Conservation (phyloP, 2,888 invertebrate genomes). For the Aphodius sticticus region DNA sequence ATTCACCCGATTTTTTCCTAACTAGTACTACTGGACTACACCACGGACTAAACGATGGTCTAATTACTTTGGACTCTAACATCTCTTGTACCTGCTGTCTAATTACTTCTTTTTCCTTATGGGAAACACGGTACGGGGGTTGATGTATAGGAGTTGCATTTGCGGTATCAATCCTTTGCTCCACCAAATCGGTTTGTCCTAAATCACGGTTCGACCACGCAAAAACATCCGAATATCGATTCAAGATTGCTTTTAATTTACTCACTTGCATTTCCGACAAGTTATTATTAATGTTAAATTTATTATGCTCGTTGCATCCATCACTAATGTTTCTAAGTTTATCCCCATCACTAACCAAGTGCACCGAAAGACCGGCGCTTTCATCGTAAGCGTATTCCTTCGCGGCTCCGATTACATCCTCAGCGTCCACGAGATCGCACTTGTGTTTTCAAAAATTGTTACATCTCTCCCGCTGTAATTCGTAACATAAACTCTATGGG, state of each 20-base stretch:
- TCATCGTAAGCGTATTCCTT: not conserved
- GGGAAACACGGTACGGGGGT: constrained; percentile 22
- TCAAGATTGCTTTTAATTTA: not conserved
- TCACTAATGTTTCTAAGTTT: not conserved
- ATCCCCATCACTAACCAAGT: not conserved
- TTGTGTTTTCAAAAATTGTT: not conserved
- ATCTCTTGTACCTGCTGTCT: constrained; percentile 22
- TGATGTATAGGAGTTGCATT: constrained; percentile 25
- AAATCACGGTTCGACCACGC: not conserved
- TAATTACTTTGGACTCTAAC: constrained; percentile 16
- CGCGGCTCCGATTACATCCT: not conserved
- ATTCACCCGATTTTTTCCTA: not conserved
- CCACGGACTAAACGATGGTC: constrained; percentile 10
- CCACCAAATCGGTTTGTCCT: constrained; percentile 22
- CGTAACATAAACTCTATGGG: not conserved
- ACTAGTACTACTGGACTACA: constrained; percentile 21
- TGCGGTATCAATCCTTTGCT: constrained; percentile 28
- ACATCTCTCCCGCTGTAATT: not conserved
- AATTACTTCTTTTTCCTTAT: constrained; percentile 23
- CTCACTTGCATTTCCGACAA: not conserved
- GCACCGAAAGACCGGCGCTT: not conserved
- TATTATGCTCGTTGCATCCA: not conserved
- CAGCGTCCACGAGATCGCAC: not conserved
- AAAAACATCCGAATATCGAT: not conserved
- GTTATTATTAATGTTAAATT: not conserved